A percentile compares a stretch with the other conserved stretches of the same genome.
Evolutionary conservation across 2,888 invertebrate genomes (phyloP).

Genomic region (Eilema caniola): DNA sequence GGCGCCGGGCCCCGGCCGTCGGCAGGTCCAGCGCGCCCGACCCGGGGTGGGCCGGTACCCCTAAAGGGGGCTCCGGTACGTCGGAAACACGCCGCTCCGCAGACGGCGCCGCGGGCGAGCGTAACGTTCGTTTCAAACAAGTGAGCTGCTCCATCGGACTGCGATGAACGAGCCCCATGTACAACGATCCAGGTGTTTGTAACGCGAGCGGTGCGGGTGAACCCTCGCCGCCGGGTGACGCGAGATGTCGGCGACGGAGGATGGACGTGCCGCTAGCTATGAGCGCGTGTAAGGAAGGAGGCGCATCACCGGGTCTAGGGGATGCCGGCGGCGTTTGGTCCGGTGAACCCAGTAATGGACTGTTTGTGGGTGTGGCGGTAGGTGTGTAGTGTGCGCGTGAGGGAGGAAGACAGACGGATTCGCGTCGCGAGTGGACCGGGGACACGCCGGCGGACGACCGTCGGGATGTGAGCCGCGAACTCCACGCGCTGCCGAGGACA

Average conservation of each 20-base stretch:
- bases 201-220: slow-evolving; percentile 89
- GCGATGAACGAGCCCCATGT: slow-evolving; percentile 88
- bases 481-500: slow-evolving; percentile 87
- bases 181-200: slow-evolving; percentile 87
- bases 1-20: slow-evolving; percentile 77
- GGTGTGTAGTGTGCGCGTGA: slow-evolving; percentile 91
- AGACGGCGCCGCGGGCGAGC: slow-evolving; percentile 76
- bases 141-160: slow-evolving; percentile 94
- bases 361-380: slow-evolving; percentile 96
- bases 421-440: slow-evolving; percentile 90
- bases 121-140: slow-evolving; percentile 88
- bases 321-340: slow-evolving; percentile 84
- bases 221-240: slow-evolving; percentile 86
- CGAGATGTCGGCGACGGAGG: slow-evolving; percentile 83
- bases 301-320: slow-evolving; percentile 89
- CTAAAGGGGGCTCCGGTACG: slow-evolving; percentile 74
- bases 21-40: slow-evolving; percentile 84
- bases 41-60: slow-evolving; percentile 88
- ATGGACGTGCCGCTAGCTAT: slow-evolving; percentile 84
- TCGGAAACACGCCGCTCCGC: slow-evolving; percentile 75
- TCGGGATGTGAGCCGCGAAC: slow-evolving; percentile 88
- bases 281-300: slow-evolving; percentile 83
- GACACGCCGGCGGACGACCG: slow-evolving; percentile 83
- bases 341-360: slow-evolving; percentile 90
- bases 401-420: slow-evolving; percentile 92